Conservation (phyloP, 2,797 vertebrate genomes). For the Astyanax mexicanus region DNA sequence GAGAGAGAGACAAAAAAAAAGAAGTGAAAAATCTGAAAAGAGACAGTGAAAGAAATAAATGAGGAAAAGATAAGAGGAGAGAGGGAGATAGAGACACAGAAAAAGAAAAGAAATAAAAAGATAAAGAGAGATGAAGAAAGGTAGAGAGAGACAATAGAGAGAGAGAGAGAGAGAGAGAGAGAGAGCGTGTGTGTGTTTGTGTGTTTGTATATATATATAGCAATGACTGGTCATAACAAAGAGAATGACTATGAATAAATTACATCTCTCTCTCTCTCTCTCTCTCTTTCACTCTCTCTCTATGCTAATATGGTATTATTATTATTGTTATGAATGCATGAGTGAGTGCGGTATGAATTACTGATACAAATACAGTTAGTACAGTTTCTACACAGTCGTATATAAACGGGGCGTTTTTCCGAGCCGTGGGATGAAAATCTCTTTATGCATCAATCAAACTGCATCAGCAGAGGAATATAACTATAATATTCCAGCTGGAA, state of each 20-base stretch:
- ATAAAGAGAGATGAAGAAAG: not conserved
- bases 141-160: no score
- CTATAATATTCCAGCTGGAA: no score
- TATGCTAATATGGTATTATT: not conserved
- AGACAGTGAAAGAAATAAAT: not conserved
- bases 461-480: no score
- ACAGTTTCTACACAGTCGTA: not conserved
- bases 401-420: not conserved
- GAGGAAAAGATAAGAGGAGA: no score
- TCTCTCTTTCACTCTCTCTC: no score
- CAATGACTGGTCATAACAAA: no score
- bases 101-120: not conserved
- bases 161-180: not conserved
- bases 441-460: not conserved
- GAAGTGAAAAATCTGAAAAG: not conserved
- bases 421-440: not conserved
- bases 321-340: slow-evolving; percentile 7
- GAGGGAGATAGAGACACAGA: not conserved
- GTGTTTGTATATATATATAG: no score
- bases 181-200: no score
- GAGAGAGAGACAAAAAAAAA: not conserved
- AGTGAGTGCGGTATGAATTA: not conserved
- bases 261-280: not conserved
- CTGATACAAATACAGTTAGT: not conserved
- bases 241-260: no score